Evolutionary conservation across 2,797 vertebrate species (phyloP), one percentile per base, ranked within the genome.

Genomic region (Cottoperca gobio): DNA sequence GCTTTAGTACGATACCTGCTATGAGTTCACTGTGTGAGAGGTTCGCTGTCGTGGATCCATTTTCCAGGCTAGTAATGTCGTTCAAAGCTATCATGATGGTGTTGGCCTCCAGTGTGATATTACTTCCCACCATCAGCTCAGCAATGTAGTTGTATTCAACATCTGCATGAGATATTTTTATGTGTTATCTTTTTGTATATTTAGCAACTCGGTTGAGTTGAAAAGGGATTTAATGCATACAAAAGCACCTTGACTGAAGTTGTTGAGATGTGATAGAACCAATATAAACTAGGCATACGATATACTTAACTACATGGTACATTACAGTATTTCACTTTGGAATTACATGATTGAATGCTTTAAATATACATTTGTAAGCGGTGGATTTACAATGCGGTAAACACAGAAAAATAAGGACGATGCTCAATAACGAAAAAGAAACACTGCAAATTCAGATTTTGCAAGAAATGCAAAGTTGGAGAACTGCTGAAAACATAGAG

Each of bases 41-140:
- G 0, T 0, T 61, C 43, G 89, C 76, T 0, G 0, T 8, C 6
- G 1, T 1, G 33, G 1, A 8, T 33, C 0, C 31, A 33, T 31
- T 26, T 26, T n/a, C n/a, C n/a, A n/a, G n/a, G 8, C 7, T 33
- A 31, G 7, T 31, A 2, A 33, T 8, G 8, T n/a, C n/a, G 33
- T 33, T 66, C 26, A 90, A 40, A 35, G n/a, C 16, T 2, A 35
- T 17, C 14, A 89, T 2, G 61, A 91, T 2, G 2, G 21, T 53
- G 1, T 21, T 0, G 2, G 55, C 1, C 0, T 80, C 39, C 72
- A 92, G 12, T 0, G 84, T 85, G 42, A 82, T 21, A 2, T 92
- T 89, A 55, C 82, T 86, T 28, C 90, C 86, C 69, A 93, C 68
- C 84, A 79, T 55, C 46, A 93, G 23, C 60, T 93, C 90, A 48